Conservation (phyloP, 1,140 invertebrate genomes). For the Battus philenor region DNA sequence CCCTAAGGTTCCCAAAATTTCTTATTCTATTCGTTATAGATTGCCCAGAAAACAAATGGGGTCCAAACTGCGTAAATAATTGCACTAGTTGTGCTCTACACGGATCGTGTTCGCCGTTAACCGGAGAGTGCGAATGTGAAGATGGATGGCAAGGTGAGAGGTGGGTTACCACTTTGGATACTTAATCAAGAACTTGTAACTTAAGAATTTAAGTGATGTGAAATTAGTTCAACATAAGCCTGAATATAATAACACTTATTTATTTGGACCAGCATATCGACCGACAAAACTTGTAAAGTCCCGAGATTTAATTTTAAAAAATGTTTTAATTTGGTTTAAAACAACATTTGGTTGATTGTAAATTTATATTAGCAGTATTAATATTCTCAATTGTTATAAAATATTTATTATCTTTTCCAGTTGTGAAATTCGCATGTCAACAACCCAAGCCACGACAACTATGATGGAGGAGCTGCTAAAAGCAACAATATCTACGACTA, state of each 20-base stretch:
- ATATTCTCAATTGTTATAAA: too few relatives aligned
- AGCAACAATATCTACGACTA: conserved; percentile 42
- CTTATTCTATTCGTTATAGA: conserved; percentile 51
- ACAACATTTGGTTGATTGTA: too few relatives aligned
- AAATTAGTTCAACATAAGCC: too few relatives aligned
- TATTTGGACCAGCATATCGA: too few relatives aligned
- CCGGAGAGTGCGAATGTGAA: conserved; percentile 56
- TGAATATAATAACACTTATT: too few relatives aligned
- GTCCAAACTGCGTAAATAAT: conserved; percentile 60
- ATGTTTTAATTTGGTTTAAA: too few relatives aligned
- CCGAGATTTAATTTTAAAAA: too few relatives aligned
- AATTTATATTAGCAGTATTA: too few relatives aligned
- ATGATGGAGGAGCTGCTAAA: conserved; percentile 57
- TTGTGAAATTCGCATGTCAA: conserved; percentile 55
- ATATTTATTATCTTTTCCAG: conserved; percentile 38
- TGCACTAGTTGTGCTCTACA: conserved; percentile 45
- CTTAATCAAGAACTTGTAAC: too few relatives aligned
- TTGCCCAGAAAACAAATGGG: conserved; percentile 69
- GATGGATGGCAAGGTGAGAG: conserved; percentile 74
- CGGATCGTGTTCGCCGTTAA: conserved; percentile 48
- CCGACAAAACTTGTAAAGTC: too few relatives aligned
- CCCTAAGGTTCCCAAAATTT: too few relatives aligned
- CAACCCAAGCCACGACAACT: conserved; percentile 38
- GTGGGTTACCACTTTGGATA: conserved; percentile 47
- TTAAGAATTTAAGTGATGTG: too few relatives aligned